Evolutionary conservation across 2,797 vertebrate genomes (phyloP), one percentile per base, ranked within the genome.

Genomic region (Anguilla pacifica): DNA sequence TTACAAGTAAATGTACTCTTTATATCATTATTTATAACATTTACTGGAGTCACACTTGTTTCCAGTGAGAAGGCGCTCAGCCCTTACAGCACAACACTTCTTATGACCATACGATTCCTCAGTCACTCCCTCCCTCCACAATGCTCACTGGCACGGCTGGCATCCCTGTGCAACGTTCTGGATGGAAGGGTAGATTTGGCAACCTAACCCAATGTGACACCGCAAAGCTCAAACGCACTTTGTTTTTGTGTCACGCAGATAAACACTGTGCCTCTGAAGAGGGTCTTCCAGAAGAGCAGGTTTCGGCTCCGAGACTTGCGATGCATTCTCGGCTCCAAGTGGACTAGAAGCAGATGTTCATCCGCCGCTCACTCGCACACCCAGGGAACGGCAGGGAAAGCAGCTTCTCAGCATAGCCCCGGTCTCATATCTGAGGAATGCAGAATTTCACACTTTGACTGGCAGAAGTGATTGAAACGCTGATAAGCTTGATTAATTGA

Each of bases 331-430:
- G 59, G 89, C 64, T 84, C 84, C 13, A 85, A 90, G 81, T 86
- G 81, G 86, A 90, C 86, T 87, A 85, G 81, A 93, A 92, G 95
- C 95, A 95, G 93, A 96, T 95, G 94, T 94, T 95, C 91, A 92
- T 92, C 79, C 83, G 89, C 89, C 86, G 84, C 89, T 74, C 89
- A 89, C 87, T 88, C 85, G 83, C 53, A 25, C 64, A 84, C 81
- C 13, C 86, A 43, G 22, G 61, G 57, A 83, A 64, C n/a, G 82
- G 46, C 86, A 55, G 51, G 39, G 39, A 43, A 43, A 4, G 39
- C 46, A n/a, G 81, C 61, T n/a, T 55, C 22, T 28, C 53, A 9
- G 64, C 88, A 55, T 51, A 53, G 87, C 84, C 84, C 83, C 9
- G 28, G 57, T 35, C 57, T 57, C 28, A 28, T 57, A 31, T 53